Percentiles rank a stretch among this genome's conserved stretches.
Evolutionary conservation across 92 coral and sea anemone species (phyloP).

Genomic region (Blastomussa wellsi): DNA sequence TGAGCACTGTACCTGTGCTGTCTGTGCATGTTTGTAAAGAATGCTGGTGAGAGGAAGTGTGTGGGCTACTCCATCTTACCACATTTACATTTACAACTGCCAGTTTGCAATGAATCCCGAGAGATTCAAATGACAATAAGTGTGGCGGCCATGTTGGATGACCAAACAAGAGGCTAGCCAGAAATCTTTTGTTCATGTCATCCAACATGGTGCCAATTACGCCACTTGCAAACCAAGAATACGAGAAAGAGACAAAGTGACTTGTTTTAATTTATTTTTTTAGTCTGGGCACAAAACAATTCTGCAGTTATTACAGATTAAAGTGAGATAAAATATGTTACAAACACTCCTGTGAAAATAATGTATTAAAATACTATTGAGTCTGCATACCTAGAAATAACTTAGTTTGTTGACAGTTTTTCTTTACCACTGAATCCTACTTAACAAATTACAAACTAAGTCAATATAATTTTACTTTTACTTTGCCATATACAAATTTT

Average conservation of each 20-base stretch:
- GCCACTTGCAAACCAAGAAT: not conserved
- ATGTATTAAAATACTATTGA: not conserved
- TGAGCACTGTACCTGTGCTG: too few relatives aligned
- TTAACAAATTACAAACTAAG: not conserved
- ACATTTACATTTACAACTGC: too few relatives aligned
- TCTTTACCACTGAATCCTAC: not conserved
- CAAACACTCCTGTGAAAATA: not conserved
- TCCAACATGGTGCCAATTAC: too few relatives aligned
- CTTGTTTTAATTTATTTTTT: not conserved
- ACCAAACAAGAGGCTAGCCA: too few relatives aligned
- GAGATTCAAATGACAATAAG: too few relatives aligned
- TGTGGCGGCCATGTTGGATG: too few relatives aligned
- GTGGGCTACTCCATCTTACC: too few relatives aligned
- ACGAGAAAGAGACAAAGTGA: not conserved
- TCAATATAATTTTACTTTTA: not conserved
- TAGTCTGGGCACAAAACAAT: not conserved
- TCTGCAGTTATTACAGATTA: not conserved
- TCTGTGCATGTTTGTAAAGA: too few relatives aligned
- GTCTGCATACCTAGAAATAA: not conserved
- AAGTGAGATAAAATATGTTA: not conserved
- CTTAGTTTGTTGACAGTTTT: not conserved
- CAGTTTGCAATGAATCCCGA: too few relatives aligned
- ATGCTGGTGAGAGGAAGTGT: too few relatives aligned
- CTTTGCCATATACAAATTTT: not conserved
- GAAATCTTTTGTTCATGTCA: too few relatives aligned